A percentile compares a stretch with the other conserved stretches of the same genome.
These are phyloP conservation scores for Hapalemur alaotrensis DNA, from an alignment of 2,797 vertebrate genomes.

Conservation along the genomic window DNA sequence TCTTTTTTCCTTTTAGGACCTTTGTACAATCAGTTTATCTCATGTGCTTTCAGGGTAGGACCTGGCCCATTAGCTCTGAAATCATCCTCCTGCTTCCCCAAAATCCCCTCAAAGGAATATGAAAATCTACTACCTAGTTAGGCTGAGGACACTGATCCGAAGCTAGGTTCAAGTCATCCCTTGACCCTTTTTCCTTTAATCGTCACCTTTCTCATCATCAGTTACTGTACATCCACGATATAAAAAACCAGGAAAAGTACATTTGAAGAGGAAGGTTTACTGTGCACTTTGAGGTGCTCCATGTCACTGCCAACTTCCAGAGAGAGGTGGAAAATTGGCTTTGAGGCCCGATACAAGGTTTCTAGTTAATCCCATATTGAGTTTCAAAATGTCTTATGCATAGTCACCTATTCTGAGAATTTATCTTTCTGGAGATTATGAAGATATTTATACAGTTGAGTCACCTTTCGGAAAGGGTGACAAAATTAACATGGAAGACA, in stretches of 20 bases:
- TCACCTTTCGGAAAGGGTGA: not conserved
- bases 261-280: not conserved
- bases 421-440: not conserved
- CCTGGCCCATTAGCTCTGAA: conserved; percentile 67
- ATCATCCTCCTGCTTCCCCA: not conserved
- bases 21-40: conserved; percentile 49
- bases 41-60: conserved; percentile 4
- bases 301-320: not conserved
- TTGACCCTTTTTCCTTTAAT: not conserved
- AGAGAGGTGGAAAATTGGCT: not conserved
- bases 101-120: not conserved
- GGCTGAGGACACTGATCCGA: not conserved
- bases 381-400: not conserved
- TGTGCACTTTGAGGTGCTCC: not conserved
- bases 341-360: not conserved
- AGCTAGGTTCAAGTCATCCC: not conserved
- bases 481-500: not conserved
- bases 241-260: not conserved
- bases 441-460: not conserved
- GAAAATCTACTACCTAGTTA: not conserved
- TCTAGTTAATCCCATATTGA: not conserved
- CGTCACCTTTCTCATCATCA: not conserved
- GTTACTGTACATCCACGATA: not conserved
- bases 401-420: not conserved
- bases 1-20: not conserved